Base-by-base conservation (phyloP, 2,797 vertebrate genomes). In the Sciurus vulgaris region DNA sequence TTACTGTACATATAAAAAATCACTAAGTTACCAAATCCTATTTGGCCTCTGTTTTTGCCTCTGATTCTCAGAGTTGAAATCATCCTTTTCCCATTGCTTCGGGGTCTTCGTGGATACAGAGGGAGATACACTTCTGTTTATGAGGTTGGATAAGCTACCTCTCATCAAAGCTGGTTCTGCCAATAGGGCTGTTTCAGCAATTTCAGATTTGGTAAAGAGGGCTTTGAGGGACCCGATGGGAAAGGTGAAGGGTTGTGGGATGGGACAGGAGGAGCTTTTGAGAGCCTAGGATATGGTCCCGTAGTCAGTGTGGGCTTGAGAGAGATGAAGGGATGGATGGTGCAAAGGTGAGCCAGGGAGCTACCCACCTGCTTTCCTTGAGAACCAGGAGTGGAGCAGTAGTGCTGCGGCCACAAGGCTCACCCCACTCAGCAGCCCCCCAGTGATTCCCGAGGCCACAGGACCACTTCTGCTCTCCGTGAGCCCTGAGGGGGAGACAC, bases 311-410 rank as follows among this genome's bases (percentile, higher is more conserved):
- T 4, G 22, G 72, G 83, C 35, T 33, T 22, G 6, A 70, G 18
- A 41, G 56, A 72, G 2, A 61, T 20, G 54, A 5, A 41, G 30
- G 54, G 30, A 22, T 5, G 63, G 9, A 17, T 30, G 28, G 20
- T 44, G 38, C 4, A 4, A 7, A 77, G 47, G 28, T 33, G 12
- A 15, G 2, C 28, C n/a, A 33, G 35, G 61, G 78, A 72, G n/a
- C 38, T 8, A 96, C 96, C 49, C 38, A 97, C 96, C 95, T 96
- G 94, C 22, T 92, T 54, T 96, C 41, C 81, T 92, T 0, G 7
- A 74, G 82, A 93, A 8, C 56, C 91, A 41, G 73, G 2, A 54
- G 28, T 90, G 82, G 12, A 93, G 9, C 73, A 97, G 73, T 44
- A 96, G 15, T 0, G 47, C 82, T 3, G 69, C 49, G 1, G 74